Base-by-base conservation (phyloP, 1,140 invertebrate species). In the Plodia interpunctella region DNA sequence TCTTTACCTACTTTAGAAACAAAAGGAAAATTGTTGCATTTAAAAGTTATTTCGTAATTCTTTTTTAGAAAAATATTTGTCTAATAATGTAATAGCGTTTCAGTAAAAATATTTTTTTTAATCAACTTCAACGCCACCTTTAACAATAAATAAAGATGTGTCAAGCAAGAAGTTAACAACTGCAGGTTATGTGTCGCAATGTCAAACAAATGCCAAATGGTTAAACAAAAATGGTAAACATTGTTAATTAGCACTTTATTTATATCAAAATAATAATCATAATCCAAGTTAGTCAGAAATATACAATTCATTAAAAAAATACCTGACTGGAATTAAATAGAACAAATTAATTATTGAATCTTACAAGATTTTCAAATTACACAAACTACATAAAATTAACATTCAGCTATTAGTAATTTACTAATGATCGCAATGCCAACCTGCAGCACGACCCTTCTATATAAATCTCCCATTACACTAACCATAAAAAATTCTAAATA, bases 401-500 rank as follows among this genome's bases (percentile, higher is more conserved):
- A 32, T 32, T 32, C 30, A 32, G 30, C 17, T 52, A 52, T 52
- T 52, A 9, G 35, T 18, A 20, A 19, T 38, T 55, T 35, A 25
- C 2, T 18, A 32, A 11, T 9, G 13, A 30, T 38, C 52, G 35
- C 35, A 38, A 30, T 18, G n/a, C 35, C 25, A 60, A 13, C 58
- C 57, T 35, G 57, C 28, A 59, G 49, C 57, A 32, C 28, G n/a
- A 59, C 15, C 30, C 15, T 32, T 35, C 8, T 35, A 38, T 11
- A 54, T 25, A 54, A 44, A 55, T 4, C 15, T 55, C 17, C n/a
- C 49, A 21, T 18, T 17, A 59, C 6, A 32, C 30, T 32, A 3
- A 32, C 6, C 11, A 32, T 32, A 32, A 32, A 8, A 32, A 32
- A 32, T 11, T 32, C 30, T 32, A 32, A 25, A 25, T 32, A 32